Base-by-base conservation (phyloP, 2,888 invertebrate species). In the Pandemis cinnamomeana region DNA sequence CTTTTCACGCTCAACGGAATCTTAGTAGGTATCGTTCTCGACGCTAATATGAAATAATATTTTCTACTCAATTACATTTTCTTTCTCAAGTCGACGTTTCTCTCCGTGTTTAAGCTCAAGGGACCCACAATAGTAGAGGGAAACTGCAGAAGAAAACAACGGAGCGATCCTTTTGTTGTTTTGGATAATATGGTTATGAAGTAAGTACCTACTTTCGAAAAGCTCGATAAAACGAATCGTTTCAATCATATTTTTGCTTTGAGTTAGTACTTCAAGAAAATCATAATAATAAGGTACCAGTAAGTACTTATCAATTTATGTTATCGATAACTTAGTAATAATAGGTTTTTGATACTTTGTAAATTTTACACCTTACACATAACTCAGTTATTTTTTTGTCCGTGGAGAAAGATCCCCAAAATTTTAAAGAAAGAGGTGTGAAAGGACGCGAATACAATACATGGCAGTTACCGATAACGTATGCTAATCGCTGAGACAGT, bases 1-100 rank as follows among this genome's bases (percentile, higher is more conserved):
- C 84, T 85, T 89, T 87, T 87, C 84, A 83, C 83, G 84, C 84
- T 86, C 83, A 84, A 87, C 85, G 86, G 78, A 83, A 81, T 77
- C 71, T 71, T 75, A 71, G 69, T 72, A 68, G 71, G 75, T 68
- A 76, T 77, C 67, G 63, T 72, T 71, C 76, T 58, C 71, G 72
- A 75, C 71, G 71, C 67, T 76, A 72, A 75, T 75, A 71, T 71
- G 70, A 72, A 76, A 75, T 72, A 72, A 71, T 71, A 75, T 75
- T 75, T 74, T 76, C 74, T 68, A 71, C 66, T 74, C 69, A 73
- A 73, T 73, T 73, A 76, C 69, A 69, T 72, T 75, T 74, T 70
- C 67, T 74, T 74, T 74, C 74, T 74, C 70, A 71, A 71, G 62
- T 71, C 67, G 70, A 61, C 74, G 44, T 70, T 55, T 74, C 67